These are phyloP conservation scores for Corythaixoides concolor DNA, from an alignment of 2,113 vertebrate species.

Conservation along the genomic window DNA sequence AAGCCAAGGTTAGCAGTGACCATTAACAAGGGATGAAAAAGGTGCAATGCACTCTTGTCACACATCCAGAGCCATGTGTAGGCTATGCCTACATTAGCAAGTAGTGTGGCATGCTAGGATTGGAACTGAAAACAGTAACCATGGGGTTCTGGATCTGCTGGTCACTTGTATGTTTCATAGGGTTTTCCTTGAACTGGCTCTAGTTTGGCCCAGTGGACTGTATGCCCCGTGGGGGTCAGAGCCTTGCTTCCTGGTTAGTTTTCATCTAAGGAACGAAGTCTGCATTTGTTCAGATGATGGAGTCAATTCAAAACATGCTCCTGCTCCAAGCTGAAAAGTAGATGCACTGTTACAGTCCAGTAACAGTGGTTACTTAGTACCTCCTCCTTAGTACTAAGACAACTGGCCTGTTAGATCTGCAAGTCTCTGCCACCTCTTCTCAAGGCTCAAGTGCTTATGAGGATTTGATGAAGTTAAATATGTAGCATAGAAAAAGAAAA, in stretches of 20 bases:
- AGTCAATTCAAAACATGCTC: rapidly evolving
- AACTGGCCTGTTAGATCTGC: neutral
- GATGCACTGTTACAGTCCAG: too few species aligned
- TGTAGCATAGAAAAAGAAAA: neutral
- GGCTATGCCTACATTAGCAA: neutral
- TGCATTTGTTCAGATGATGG: neutral
- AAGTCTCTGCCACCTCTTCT: neutral
- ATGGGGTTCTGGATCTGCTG: neutral
- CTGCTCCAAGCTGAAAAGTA: neutral
- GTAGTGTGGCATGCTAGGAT: neutral
- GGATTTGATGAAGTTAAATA: neutral
- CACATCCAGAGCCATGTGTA: neutral
- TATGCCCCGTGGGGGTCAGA: neutral
- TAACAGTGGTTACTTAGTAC: too few species aligned
- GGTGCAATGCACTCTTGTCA: neutral
- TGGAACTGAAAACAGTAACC: neutral
- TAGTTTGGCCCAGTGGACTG: neutral
- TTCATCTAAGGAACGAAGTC: neutral
- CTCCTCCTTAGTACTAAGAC: neutral
- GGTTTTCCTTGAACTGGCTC: neutral
- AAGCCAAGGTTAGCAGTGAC: neutral
- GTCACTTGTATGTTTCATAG: neutral
- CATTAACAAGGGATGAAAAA: neutral
- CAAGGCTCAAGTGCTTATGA: neutral
- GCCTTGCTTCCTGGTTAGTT: neutral